Base-by-base conservation (phyloP, 2,797 vertebrate genomes). In the Syndactyla subalaris region DNA sequence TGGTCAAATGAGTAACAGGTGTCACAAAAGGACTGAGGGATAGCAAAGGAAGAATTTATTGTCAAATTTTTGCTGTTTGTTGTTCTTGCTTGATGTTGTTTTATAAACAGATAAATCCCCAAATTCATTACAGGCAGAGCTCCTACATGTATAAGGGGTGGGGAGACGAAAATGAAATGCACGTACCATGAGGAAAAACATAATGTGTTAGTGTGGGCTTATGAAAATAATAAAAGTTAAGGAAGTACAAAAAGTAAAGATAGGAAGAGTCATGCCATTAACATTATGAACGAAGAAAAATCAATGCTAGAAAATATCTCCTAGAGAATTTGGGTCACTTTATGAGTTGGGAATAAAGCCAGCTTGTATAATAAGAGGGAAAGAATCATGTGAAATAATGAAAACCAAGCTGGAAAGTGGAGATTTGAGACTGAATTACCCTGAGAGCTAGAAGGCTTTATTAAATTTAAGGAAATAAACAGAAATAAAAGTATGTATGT, bases 281-380 rank as follows among this genome's bases (percentile, higher is more conserved):
- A 92, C 71, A 39, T 94, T 81, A 91, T 70, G 71, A 88, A 96
- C 0, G 4, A 73, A 93, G 58, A 81, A 93, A 94, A 96, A 97
- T 93, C 92, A 86, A 91, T 81, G 75, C 30, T 88, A 46, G 65
- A 90, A 95, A 91, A 91, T 94, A 91, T 43, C 55, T 96, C 24
- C 45, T 87, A 57, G 67, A 90, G 93, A 94, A 94, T 92, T 86
- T 1, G 0, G 71, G 88, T 89, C 73, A 85, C 46, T 93, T 92
- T 94, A 93, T 82, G 77, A 74, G 88, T 82, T 94, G 93, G 91
- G 77, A 94, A 95, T 85, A 93, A 95, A 96, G 93, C 91, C 91
- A 94, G 48, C 34, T 86, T 82, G 48, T 51, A 48, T 85, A 93
- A 84, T 71, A 88, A 82, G 71, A 48, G 67, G 71, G 79, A 87